Percentiles rank a stretch among this genome's conserved stretches.
Conservation (phyloP, 2,113 vertebrate genomes). For the Sapayoa aenigma region DNA sequence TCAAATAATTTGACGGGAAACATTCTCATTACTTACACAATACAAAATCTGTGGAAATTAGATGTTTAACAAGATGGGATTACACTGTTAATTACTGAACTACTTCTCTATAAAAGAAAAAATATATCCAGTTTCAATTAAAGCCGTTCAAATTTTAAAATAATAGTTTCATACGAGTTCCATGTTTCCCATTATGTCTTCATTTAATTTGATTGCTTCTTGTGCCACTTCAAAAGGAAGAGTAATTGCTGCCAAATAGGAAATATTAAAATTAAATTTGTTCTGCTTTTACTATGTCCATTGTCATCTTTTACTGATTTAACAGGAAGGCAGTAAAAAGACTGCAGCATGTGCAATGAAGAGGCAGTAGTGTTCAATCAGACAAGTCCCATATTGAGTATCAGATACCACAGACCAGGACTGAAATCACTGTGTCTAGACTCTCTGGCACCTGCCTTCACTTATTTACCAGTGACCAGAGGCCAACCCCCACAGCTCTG, state of each 20-base stretch:
- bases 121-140: constrained; percentile 74
- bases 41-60: constrained; percentile 60
- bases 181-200: constrained; percentile 69
- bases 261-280: constrained; percentile 84
- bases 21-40: constrained; percentile 11
- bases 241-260: constrained; percentile 78
- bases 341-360: constrained; percentile 77
- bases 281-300: constrained; percentile 74
- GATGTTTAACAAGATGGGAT: constrained; percentile 59
- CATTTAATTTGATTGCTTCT: constrained; percentile 77
- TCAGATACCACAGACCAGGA: constrained; percentile 92
- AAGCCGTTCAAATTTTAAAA: constrained; percentile 69
- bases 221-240: constrained; percentile 77
- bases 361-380: constrained; percentile 87
- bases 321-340: constrained; percentile 88
- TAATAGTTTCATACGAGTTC: constrained; percentile 60
- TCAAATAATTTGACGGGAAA: constrained; percentile 40
- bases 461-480: constrained; percentile 94
- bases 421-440: constrained; percentile 98
- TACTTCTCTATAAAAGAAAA: constrained; percentile 68
- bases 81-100: constrained; percentile 62
- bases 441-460: constrained; percentile 99
- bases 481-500: constrained; percentile 82
- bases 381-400: constrained; percentile 89
- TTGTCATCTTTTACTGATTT: constrained; percentile 86